These are phyloP conservation scores for Acheta domesticus DNA, from an alignment of 2,888 invertebrate genomes.

Conservation along the genomic window DNA sequence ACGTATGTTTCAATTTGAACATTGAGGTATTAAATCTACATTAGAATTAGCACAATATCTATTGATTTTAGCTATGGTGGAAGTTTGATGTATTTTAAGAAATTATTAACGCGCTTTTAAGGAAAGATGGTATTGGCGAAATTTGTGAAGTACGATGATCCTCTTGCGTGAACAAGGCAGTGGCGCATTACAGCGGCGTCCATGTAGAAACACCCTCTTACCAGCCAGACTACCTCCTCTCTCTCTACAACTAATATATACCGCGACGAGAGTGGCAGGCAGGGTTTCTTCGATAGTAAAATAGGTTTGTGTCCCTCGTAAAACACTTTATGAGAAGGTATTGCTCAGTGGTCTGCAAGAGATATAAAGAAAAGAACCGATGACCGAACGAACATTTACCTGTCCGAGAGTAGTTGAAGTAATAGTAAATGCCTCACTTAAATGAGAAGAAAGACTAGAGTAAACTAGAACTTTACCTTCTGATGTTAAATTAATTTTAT, in stretches of 20 bases:
- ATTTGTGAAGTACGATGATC: no score
- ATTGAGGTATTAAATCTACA: no score
- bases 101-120: no score
- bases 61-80: no score
- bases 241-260: slow-evolving; percentile 5
- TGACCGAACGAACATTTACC: neutral
- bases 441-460: neutral
- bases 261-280: neutral
- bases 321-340: slow-evolving; percentile 1
- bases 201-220: neutral
- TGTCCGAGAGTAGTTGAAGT: neutral
- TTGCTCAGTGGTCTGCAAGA: neutral
- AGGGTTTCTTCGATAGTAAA: slow-evolving; percentile 18
- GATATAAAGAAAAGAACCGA: neutral
- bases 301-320: slow-evolving; percentile 1
- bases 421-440: neutral
- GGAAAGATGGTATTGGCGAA: no score
- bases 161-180: neutral
- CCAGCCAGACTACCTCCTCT: neutral
- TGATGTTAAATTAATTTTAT: no score
- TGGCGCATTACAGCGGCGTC: neutral
- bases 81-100: no score
- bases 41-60: no score
- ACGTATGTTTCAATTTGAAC: no score
- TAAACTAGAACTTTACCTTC: neutral